Base-by-base conservation (phyloP, 23 tunicate species). In the Trididemnum nubilum region DNA sequence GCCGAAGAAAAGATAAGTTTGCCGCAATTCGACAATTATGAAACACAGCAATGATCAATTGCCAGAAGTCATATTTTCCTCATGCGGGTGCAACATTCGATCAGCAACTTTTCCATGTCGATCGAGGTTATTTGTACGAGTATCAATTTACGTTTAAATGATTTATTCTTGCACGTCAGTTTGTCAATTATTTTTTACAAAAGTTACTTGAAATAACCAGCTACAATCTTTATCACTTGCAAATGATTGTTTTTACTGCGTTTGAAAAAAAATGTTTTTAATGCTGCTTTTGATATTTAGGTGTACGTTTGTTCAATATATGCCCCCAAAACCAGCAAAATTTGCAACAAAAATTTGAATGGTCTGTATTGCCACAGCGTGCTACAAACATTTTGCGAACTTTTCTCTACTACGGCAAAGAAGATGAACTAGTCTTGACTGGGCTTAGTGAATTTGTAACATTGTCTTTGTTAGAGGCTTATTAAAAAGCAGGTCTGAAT, bases 61-160 rank as follows among this genome's bases (percentile, higher is more conserved):
- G 66, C 36, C 81, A 77, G 38, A 77, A 77, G 67, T 77, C 81
- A 25, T 77, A 52, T 77, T 51, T 77, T 77, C 67, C 81, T 52
- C 37, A 77, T 57, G 44, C 81, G 38, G n/a, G 30, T 77, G 67
- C 54, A 28, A 77, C 67, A 77, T 9, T 77, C 2, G 81, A 77
- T 77, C 67, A 77, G 81, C 81, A 52, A 54, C 81, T 77, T 57
- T 77, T 77, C 28, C 67, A 31, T 77, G 81, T 77, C 66, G 81
- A 77, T 29, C 81, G 29, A 77, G 67, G 81, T 77, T 27, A 51
- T n/a, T 77, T 51, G 2, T 73, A 2, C 33, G 21, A 18, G 21
- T 15, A 7, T 7, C 5, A 7, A 15, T 22, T 7, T 70, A 7
- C 39, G 9, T 70, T n/a, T n/a, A n/a, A n/a, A n/a, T n/a, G n/a